A percentile compares a stretch with the other conserved stretches of the same genome.
phyloP scores from a whole-genome alignment of 1,140 invertebrate species.

The Aphelenchoides avenae region DNA sequence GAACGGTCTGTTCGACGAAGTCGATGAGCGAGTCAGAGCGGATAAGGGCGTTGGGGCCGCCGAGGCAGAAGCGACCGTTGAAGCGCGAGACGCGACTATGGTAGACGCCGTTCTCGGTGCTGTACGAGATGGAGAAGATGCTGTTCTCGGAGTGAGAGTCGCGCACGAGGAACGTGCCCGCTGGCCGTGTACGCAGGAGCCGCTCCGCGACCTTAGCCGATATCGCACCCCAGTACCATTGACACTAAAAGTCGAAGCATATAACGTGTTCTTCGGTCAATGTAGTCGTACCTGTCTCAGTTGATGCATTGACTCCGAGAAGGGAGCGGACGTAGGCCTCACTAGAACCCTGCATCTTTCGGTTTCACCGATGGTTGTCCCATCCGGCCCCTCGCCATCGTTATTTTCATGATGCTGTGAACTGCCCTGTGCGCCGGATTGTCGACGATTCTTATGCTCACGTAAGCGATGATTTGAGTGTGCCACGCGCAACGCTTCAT shows the following conservation, averaged over 20 bases:
- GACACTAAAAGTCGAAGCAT: slow-evolving; percentile 54
- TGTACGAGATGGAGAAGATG: slow-evolving; percentile 63
- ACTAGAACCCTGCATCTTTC: too few species aligned
- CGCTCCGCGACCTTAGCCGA: slow-evolving; percentile 60
- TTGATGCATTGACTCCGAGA: slow-evolving; percentile 10
- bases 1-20: slow-evolving; percentile 43
- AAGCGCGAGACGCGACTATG: slow-evolving; percentile 21
- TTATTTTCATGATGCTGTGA: too few species aligned
- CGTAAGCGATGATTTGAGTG: too few species aligned
- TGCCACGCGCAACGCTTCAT: too few species aligned
- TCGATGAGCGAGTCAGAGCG: slow-evolving; percentile 23
- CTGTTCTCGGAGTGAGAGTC: slow-evolving; percentile 62
- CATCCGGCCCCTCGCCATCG: too few species aligned
- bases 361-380: too few species aligned
- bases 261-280: background rate
- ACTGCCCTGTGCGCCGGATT: too few species aligned
- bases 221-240: slow-evolving; percentile 64
- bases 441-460: too few species aligned
- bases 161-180: slow-evolving; percentile 63
- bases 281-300: slow-evolving; percentile 10
- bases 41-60: slow-evolving; percentile 38
- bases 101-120: slow-evolving; percentile 49
- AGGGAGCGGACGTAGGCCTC: too few species aligned
- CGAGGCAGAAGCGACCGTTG: slow-evolving; percentile 41
- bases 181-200: slow-evolving; percentile 59